phyloP scores from a whole-genome alignment of 2,797 vertebrate species.

The Hydrocynus forskahlii region DNA sequence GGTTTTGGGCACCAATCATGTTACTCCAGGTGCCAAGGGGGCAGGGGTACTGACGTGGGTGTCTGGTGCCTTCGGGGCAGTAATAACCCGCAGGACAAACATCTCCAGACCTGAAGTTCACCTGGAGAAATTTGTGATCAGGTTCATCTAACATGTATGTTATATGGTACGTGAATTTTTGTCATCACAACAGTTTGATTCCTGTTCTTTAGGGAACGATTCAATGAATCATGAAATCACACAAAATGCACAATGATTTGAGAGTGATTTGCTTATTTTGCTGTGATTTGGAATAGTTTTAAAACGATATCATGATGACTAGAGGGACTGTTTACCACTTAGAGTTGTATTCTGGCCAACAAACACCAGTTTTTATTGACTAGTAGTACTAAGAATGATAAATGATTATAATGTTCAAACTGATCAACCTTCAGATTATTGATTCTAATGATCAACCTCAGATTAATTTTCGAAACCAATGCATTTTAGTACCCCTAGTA shows the following conservation, averaged over 20 bases:
- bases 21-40: conserved; percentile 86
- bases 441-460: neutral
- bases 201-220: no score
- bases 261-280: no score
- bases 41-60: conserved; percentile 80
- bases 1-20: conserved; percentile 75
- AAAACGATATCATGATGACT: no score
- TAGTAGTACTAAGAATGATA: neutral
- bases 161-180: neutral
- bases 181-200: neutral
- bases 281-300: no score
- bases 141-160: neutral
- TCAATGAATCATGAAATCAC: no score
- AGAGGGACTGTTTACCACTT: neutral
- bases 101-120: conserved; percentile 79
- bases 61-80: conserved; percentile 81
- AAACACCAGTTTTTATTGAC: neutral
- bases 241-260: no score
- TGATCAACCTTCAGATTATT: no score
- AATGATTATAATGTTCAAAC: no score
- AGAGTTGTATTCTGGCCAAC: neutral
- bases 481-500: neutral
- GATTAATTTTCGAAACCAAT: neutral
- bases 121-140: conserved; percentile 65
- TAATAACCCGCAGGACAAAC: conserved; percentile 83